A percentile compares a stretch with the other conserved stretches of the same genome.
These are phyloP conservation scores for Indicator indicator DNA, from an alignment of 2,113 vertebrate species.

Conservation along the genomic window DNA sequence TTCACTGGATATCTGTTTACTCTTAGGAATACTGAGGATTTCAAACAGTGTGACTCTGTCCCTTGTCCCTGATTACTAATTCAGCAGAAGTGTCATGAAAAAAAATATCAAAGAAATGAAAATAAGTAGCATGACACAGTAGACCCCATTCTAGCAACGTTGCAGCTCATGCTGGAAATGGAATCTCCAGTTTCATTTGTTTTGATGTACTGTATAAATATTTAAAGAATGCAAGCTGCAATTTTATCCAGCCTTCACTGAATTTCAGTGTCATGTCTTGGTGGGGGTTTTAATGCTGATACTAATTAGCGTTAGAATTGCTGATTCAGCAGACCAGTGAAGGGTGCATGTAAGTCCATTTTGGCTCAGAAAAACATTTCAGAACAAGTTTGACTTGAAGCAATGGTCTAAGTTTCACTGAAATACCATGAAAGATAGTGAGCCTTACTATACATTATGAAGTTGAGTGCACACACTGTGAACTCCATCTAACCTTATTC, in stretches of 20 bases:
- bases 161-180: slow-evolving; percentile 63
- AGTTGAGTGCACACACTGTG: not conserved
- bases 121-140: slow-evolving; percentile 64
- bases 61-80: slow-evolving; percentile 60
- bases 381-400: not conserved
- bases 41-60: slow-evolving; percentile 70
- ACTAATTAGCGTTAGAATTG: slow-evolving; percentile 36
- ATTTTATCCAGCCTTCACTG: slow-evolving; percentile 57
- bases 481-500: not conserved
- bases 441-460: not conserved
- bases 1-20: slow-evolving; percentile 64
- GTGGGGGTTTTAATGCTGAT: slow-evolving; percentile 42
- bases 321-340: slow-evolving; percentile 39
- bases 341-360: not conserved
- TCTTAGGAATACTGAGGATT: slow-evolving; percentile 43
- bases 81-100: slow-evolving; percentile 53
- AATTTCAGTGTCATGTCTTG: slow-evolving; percentile 50
- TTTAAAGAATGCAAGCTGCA: slow-evolving; percentile 70
- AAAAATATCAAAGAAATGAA: slow-evolving; percentile 70
- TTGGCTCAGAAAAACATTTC: not conserved
- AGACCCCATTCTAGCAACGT: slow-evolving; percentile 46
- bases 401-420: not conserved
- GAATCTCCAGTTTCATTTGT: slow-evolving; percentile 71
- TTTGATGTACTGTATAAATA: slow-evolving; percentile 73
- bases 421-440: not conserved